Base-by-base conservation (phyloP, 1,140 invertebrate genomes). In the Lutraria rhynchaena region DNA sequence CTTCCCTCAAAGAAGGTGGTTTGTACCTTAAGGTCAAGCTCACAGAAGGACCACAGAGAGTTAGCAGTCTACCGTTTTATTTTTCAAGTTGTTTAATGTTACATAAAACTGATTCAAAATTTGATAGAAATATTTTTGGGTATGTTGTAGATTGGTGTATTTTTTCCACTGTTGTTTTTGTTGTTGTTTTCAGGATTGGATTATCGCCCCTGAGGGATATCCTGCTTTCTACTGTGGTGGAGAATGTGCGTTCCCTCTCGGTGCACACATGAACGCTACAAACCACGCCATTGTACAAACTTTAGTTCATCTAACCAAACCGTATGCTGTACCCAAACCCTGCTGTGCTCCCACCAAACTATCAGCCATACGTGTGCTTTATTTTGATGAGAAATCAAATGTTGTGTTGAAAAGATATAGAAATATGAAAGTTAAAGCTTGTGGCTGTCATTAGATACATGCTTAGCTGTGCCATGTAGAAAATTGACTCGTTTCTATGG, bases 201-300 rank as follows among this genome's bases (percentile, higher is more conserved):
- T 93, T 80, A 93, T 93, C 81, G 94, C 94, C 0, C 95, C 95
- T 0, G 93, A 94, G 71, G 94, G 94, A 1, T 95, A 95, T 84
- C 92, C 94, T 22, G 95, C 95, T 11, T 94, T 94, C 87, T 94
- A 94, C 84, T 96, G 95, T 87, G 91, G 92, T 60, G 95, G 95
- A 0, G 92, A 94, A 41, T 96, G 95, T 89, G 86, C 93, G 17
- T 94, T 94, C 51, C 94, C 94, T 0, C 83, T 94, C 46, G 93
- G 92, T 7, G 90, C 93, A 35, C 92, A 93, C 82, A 93, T 93
- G 87, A 93, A 92, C 61, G 94, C 94, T 0, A 95, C 95, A n/a
- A 96, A 96, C 89, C 95, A 96, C 85, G 95, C 95, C 27, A 95
- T 95, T 44, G 93, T 96, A 60, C 94, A 95, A 83, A 94, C 94